phyloP scores from a whole-genome alignment of 2,888 invertebrate genomes.

The Geotrupes spiniger region DNA sequence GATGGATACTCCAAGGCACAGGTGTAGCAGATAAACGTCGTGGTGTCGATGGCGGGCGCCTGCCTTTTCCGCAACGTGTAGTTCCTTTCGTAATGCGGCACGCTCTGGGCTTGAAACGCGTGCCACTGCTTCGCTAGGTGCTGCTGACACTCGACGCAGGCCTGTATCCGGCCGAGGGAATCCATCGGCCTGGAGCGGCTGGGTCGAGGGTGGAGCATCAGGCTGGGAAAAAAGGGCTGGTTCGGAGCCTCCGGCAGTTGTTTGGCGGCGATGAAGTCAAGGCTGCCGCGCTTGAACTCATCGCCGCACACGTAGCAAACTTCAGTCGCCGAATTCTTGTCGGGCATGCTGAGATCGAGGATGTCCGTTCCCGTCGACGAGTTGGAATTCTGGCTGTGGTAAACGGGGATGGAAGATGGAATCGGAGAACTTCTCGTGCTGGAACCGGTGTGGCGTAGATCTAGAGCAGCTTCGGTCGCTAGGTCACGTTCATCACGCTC shows the following conservation, averaged over 20 bases:
- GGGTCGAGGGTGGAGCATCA: conserved; percentile 79
- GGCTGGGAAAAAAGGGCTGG: conserved; percentile 71
- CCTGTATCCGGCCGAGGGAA: conserved; percentile 71
- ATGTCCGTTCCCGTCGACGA: conserved; percentile 76
- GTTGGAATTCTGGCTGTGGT: conserved; percentile 47
- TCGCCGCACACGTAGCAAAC: conserved; percentile 90
- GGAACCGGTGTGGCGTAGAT: conserved; percentile 56
- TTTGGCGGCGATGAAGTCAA: conserved; percentile 66
- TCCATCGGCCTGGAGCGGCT: conserved; percentile 84
- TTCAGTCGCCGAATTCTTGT: conserved; percentile 86
- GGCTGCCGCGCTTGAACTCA: conserved; percentile 78
- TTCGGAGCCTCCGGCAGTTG: conserved; percentile 50
- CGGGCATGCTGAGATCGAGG: conserved; percentile 86
- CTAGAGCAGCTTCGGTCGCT: conserved; percentile 51
- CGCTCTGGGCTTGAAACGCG: conserved; percentile 59
- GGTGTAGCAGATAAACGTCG: conserved; percentile 85
- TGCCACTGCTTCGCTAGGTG: conserved; percentile 88
- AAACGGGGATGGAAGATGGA: conserved; percentile 39
- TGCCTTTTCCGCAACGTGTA: conserved; percentile 79
- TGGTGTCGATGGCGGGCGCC: conserved; percentile 60
- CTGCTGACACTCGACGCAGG: conserved; percentile 81
- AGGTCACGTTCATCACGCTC: conserved; percentile 39
- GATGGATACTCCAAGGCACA: conserved; percentile 81
- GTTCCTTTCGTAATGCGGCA: conserved; percentile 73
- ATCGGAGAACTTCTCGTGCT: conserved; percentile 51